phyloP scores from a whole-genome alignment of 2,113 vertebrate species.

The Candoia aspera region DNA sequence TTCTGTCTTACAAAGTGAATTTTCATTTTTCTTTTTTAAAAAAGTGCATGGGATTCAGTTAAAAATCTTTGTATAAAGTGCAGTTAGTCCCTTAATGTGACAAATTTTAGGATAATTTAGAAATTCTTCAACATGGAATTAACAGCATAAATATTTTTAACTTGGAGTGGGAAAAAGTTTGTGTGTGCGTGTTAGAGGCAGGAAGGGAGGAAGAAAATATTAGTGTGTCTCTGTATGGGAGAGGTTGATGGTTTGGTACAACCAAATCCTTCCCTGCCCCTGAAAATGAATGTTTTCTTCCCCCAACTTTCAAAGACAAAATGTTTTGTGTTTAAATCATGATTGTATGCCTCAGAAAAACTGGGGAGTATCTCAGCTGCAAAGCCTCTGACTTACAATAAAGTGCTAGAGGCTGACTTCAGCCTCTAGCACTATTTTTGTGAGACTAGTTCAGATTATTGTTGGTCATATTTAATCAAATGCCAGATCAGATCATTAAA shows the following conservation, averaged over 20 bases:
- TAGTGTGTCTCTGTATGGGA: background rate
- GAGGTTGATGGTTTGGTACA: conserved; percentile 8
- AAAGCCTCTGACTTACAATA: background rate
- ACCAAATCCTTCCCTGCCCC: conserved; percentile 35
- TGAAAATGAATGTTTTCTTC: conserved; percentile 20
- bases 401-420: background rate
- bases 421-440: too few species aligned
- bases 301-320: conserved; percentile 17
- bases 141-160: conserved; percentile 54
- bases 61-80: background rate
- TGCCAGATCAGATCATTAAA: background rate
- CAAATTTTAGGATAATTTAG: conserved; percentile 45
- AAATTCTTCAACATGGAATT: conserved; percentile 57
- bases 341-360: background rate
- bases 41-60: background rate
- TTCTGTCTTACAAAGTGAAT: background rate
- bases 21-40: background rate
- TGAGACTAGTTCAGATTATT: background rate
- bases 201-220: background rate
- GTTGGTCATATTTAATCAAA: background rate
- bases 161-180: conserved; percentile 13
- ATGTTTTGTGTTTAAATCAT: conserved; percentile 31
- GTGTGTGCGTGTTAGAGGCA: background rate
- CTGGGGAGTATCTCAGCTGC: background rate
- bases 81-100: background rate